Conservation (phyloP, 2,113 vertebrate species). For the Pteropus alecto region DNA sequence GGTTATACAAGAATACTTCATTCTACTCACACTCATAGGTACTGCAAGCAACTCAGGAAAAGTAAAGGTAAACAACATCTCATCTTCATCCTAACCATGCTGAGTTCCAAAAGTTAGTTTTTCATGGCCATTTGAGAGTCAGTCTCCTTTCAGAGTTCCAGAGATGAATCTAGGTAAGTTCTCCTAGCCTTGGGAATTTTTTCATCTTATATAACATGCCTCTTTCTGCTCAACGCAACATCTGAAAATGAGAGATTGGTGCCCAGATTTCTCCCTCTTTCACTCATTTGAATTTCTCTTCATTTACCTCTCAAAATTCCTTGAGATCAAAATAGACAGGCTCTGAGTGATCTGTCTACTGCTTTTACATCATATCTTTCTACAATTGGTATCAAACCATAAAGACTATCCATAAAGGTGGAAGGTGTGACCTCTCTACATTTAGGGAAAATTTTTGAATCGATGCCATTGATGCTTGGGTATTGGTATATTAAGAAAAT, state of each 20-base stretch:
- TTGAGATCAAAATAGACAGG: neutral
- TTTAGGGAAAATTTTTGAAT: neutral
- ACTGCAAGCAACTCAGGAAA: neutral
- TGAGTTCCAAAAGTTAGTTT: neutral
- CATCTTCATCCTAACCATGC: neutral
- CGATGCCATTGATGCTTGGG: neutral
- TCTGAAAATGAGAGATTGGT: neutral
- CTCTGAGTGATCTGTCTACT: neutral
- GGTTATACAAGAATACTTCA: neutral
- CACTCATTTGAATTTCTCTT: neutral
- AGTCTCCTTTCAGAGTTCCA: neutral
- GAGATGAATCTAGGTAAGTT: neutral
- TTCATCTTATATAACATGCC: neutral
- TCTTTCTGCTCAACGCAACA: neutral
- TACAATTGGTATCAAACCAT: neutral
- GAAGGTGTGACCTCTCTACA: rapidly evolving
- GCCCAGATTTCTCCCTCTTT: neutral
- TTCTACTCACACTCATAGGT: neutral
- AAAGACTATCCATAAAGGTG: neutral
- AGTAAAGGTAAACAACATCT: neutral
- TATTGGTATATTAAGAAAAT: neutral
- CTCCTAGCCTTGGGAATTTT: neutral
- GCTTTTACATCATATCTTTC: neutral
- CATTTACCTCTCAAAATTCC: neutral
- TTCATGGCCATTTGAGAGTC: neutral